phyloP scores from a whole-genome alignment of 2,888 invertebrate genomes.

The Chromoteleia sp. region DNA sequence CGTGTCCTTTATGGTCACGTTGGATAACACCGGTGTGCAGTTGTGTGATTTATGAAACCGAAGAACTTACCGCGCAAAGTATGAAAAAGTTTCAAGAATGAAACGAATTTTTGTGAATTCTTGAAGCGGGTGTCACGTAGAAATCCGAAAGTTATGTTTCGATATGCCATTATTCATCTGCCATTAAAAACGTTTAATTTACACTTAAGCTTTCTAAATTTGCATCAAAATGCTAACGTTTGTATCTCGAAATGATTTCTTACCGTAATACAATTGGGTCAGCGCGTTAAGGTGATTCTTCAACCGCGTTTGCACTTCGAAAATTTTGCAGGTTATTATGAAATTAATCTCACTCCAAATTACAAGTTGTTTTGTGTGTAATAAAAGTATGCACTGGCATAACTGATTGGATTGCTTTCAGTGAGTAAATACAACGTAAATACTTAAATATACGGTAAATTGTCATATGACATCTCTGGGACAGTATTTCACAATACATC shows the following conservation, averaged over 20 bases:
- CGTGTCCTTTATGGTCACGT: conserved; percentile 4
- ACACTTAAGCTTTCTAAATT: conserved; percentile 19
- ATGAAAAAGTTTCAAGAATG: conserved; percentile 15
- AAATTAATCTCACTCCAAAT: background rate
- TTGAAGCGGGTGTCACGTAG: background rate
- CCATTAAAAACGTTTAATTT: background rate
- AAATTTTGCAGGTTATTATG: background rate
- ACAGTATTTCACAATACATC: no score
- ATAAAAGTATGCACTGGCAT: no score
- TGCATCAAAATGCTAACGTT: background rate
- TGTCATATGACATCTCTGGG: no score
- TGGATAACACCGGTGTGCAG: conserved; percentile 3
- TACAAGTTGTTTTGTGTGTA: no score
- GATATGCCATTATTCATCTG: background rate
- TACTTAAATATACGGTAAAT: no score
- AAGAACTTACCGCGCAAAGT: no score
- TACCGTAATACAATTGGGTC: background rate
- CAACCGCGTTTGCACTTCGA: no score
- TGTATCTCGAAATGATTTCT: background rate
- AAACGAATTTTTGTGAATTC: no score
- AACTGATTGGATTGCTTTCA: no score
- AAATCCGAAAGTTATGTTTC: conserved; percentile 4
- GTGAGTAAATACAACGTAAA: no score
- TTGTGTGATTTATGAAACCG: no score
- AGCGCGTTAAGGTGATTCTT: no score